Evolutionary conservation across 2,888 invertebrate genomes (phyloP).

Genomic region (Chirona hameri): DNA sequence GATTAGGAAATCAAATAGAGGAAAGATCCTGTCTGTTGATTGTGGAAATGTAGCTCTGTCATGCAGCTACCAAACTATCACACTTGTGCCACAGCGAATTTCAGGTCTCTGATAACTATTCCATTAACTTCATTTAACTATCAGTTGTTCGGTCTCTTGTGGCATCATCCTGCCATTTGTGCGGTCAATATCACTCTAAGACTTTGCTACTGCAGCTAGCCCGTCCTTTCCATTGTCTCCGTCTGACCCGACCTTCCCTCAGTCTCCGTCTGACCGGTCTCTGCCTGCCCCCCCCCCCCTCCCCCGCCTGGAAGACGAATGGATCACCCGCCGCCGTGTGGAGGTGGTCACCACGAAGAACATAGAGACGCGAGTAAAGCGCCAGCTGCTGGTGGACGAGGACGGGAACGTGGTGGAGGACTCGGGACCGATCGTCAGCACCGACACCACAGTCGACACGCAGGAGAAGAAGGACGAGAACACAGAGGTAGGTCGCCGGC

Average conservation of each 20-base stretch:
- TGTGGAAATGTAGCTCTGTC: neutral
- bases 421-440: constrained; percentile 62
- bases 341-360: constrained; percentile 85
- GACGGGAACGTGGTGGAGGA: constrained; percentile 87
- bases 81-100: too few species aligned
- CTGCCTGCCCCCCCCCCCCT: neutral
- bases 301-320: constrained; percentile 66
- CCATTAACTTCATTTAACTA: too few species aligned
- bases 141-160: too few species aligned
- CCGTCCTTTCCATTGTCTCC: too few species aligned
- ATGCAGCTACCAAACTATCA: neutral
- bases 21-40: neutral
- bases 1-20: too few species aligned
- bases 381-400: constrained; percentile 71
- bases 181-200: too few species aligned
- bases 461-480: constrained; percentile 89
- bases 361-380: constrained; percentile 83
- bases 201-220: too few species aligned
- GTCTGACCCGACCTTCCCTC: neutral
- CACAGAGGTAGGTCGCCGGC: constrained; percentile 67
- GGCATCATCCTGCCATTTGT: too few species aligned
- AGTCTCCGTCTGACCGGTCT: too few species aligned
- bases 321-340: constrained; percentile 84
- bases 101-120: too few species aligned
- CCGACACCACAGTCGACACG: constrained; percentile 56